Evolutionary conservation across 30 jellyfish, hydroid and myxozoan genomes (phyloP).

Genomic region (Sanderia malayensis): DNA sequence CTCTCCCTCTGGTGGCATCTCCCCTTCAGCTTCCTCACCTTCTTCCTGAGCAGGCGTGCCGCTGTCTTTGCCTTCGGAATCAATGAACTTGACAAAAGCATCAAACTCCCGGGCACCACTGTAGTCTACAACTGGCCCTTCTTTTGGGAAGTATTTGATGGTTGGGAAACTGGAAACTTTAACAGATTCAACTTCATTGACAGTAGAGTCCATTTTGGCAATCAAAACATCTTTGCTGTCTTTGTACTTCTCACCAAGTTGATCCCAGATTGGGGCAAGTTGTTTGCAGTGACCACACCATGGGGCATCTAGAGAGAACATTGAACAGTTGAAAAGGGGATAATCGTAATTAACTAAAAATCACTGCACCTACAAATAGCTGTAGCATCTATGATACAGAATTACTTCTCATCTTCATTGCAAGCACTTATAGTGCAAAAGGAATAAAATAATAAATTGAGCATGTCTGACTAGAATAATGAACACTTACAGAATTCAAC

Average conservation of each 20-base stretch:
- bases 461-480: too few species aligned
- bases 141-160: conserved; percentile 86
- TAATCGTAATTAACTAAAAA: too few species aligned
- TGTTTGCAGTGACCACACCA: conserved; percentile 99
- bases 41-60: conserved; percentile 59
- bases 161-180: conserved; percentile 98
- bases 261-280: conserved; percentile 98
- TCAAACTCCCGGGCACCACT: conserved; percentile 98
- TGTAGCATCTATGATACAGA: too few species aligned
- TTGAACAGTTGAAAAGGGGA: too few species aligned
- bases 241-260: conserved; percentile 90
- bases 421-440: too few species aligned
- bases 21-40: conserved; percentile 64
- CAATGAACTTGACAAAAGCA: conserved; percentile 85
- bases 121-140: conserved; percentile 89
- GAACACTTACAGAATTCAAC: conserved; percentile 98
- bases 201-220: conserved; percentile 99
- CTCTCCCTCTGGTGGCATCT: conserved; percentile 63
- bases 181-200: conserved; percentile 95
- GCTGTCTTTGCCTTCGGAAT: conserved; percentile 90
- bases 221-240: conserved; percentile 82
- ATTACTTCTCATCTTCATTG: too few species aligned
- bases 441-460: too few species aligned
- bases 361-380: too few species aligned
- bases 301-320: conserved; percentile 85